Conservation (phyloP, 2,113 vertebrate species). For the Dasyornis broadbenti region DNA sequence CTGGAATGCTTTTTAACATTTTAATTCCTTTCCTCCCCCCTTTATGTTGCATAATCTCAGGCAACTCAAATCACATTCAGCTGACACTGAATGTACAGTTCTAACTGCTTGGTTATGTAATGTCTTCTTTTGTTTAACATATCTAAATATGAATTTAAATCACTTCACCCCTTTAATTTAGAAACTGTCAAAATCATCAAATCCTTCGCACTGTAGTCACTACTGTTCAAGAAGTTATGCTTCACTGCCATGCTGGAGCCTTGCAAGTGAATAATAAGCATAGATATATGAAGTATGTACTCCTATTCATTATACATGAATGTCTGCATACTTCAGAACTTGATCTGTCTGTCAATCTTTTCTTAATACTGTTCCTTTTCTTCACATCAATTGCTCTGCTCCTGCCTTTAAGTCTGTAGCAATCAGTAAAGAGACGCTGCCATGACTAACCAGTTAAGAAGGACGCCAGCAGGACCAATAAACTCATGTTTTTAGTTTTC, state of each 20-base stretch:
- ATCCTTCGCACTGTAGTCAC: not conserved
- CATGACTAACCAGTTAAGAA: not conserved
- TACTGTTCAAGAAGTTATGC: conserved; percentile 3
- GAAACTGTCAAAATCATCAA: conserved; percentile 41
- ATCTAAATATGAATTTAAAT: conserved; percentile 46
- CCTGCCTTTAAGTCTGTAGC: not conserved
- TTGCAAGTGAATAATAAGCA: conserved; percentile 7
- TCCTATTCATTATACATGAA: not conserved
- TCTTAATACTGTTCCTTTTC: not conserved
- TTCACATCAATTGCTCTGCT: not conserved
- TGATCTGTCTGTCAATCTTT: not conserved
- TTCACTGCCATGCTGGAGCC: not conserved
- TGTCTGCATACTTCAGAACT: not conserved
- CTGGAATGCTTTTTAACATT: not conserved
- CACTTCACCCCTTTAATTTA: conserved; percentile 49
- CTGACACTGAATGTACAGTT: conserved; percentile 53
- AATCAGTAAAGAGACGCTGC: not conserved
- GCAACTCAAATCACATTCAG: conserved; percentile 48
- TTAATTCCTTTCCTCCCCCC: not conserved
- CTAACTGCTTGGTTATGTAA: conserved; percentile 55
- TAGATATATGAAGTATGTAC: not conserved
- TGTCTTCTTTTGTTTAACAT: conserved; percentile 61
- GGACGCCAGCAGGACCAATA: not conserved
- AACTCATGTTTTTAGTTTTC: not conserved
- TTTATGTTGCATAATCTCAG: conserved; percentile 35